Conservation (phyloP, 2,797 vertebrate species). For the Chelidonichthys spinosus region DNA sequence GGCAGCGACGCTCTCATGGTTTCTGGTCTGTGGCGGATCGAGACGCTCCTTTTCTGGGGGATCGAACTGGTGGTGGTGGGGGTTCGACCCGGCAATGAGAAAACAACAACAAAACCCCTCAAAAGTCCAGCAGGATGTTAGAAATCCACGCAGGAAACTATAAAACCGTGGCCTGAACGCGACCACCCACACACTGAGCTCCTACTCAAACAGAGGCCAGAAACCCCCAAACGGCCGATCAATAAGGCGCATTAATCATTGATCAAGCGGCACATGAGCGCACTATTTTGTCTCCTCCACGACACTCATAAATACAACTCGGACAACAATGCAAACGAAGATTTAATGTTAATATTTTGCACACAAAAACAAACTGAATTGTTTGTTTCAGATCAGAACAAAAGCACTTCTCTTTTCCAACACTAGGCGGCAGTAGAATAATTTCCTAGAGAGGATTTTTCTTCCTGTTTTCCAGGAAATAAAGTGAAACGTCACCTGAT, state of each 20-base stretch:
- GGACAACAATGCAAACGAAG: too few relatives aligned
- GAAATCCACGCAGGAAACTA: slow-evolving; percentile 19
- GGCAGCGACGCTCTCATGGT: slow-evolving; percentile 65
- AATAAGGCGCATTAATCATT: slow-evolving; percentile 79
- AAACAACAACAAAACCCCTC: too few relatives aligned
- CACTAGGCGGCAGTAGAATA: slow-evolving; percentile 71
- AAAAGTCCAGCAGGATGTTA: background rate
- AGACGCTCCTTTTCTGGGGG: too few relatives aligned
- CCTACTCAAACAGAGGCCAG: slow-evolving; percentile 66
- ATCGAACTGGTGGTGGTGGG: too few relatives aligned
- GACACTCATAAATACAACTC: background rate
- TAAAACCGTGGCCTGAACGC: slow-evolving; percentile 7
- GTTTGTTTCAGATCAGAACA: background rate
- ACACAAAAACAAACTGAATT: background rate
- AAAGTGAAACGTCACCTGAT: slow-evolving; percentile 29
- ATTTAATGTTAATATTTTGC: background rate
- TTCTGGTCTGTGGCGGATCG: slow-evolving; percentile 17
- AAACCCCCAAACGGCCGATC: slow-evolving; percentile 69
- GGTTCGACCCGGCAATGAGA: background rate
- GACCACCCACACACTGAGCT: slow-evolving; percentile 52
- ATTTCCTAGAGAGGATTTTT: background rate
- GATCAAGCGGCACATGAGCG: slow-evolving; percentile 47
- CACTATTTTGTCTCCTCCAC: background rate
- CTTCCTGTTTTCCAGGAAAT: slow-evolving; percentile 44
- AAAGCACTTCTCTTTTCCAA: slow-evolving; percentile 36